Evolutionary conservation across 2,888 invertebrate species (phyloP).

Genomic region (Andrena flavipes): DNA sequence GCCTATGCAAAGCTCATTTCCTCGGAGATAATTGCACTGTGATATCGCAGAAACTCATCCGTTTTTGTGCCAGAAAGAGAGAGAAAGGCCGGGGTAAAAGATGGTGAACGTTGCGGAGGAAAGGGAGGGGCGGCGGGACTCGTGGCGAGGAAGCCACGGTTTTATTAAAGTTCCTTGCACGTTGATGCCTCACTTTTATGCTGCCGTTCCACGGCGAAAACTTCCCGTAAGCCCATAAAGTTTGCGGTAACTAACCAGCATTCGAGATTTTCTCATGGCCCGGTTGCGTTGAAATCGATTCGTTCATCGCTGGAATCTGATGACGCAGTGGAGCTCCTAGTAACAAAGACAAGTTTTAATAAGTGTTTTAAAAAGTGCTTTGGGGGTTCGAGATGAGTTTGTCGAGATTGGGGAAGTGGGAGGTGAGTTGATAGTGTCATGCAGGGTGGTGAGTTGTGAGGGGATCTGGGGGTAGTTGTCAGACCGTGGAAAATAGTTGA

Average conservation of each 20-base stretch:
- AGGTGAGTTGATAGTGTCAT: too few relatives aligned
- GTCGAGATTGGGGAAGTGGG: too few relatives aligned
- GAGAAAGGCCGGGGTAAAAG: background rate
- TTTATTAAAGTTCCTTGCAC: slow-evolving; percentile 70
- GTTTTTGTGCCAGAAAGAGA: slow-evolving; percentile 39
- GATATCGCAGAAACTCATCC: slow-evolving; percentile 69
- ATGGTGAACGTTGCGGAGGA: background rate
- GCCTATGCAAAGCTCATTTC: slow-evolving; percentile 80
- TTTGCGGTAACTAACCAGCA: slow-evolving; percentile 64
- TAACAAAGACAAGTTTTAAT: slow-evolving; percentile 11
- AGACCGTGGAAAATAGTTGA: too few relatives aligned
- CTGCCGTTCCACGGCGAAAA: slow-evolving; percentile 60
- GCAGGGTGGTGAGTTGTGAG: too few relatives aligned
- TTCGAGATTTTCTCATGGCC: slow-evolving; percentile 66
- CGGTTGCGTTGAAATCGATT: slow-evolving; percentile 28
- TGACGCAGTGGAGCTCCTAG: background rate
- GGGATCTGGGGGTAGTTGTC: too few relatives aligned
- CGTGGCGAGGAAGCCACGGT: slow-evolving; percentile 44
- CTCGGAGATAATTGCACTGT: slow-evolving; percentile 79
- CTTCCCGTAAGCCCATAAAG: slow-evolving; percentile 70
- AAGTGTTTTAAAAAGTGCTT: background rate
- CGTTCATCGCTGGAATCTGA: background rate
- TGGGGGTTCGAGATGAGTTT: too few relatives aligned
- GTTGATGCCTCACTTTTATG: slow-evolving; percentile 68
- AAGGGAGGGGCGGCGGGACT: background rate